Evolutionary conservation across 2,797 vertebrate species (phyloP), one percentile per base, ranked within the genome.

Genomic region (Crenuchus spilurus): DNA sequence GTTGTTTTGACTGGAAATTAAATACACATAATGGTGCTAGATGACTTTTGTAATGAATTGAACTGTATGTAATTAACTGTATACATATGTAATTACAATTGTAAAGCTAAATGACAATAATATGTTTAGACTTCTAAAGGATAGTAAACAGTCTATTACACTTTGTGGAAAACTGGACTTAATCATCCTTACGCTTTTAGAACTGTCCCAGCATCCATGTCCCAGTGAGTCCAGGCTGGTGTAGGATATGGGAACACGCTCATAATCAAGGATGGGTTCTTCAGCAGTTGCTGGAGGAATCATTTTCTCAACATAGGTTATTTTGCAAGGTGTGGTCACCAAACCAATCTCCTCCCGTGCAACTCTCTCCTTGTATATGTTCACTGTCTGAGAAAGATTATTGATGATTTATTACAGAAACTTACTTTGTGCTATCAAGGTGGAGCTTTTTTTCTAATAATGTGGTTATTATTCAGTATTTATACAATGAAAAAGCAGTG

Each of bases 341-440:
- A 60, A 60, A 0, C 95, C 94, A 0, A 97, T 95, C 86, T 93
- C 94, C 79, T 89, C 88, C 22, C 95, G 91, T 4, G 92, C 84
- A 20, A 95, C 91, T 48, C 95, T 95, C 83, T 97, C 95, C 58
- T 90, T 86, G 80, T 96, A 95, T 76, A 96, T 89, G 4, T 87
- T 91, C 48, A 93, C 92, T 48, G 88, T 90, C 96, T 98, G 86
- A 0, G 70, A 73, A 84, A 75, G 9, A 61, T 9, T 39, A 39
- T 39, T 37, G 1, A 7, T 6, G 9, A 1, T 31, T 28, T 3
- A 33, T 18, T 16, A 18, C n/a, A 57, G n/a, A 6, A 9, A 14
- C 0, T 1, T 52, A 52, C 11, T 3, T 26, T 52, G 1, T n/a
- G n/a, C n/a, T n/a, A n/a, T n/a, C n/a, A n/a, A n/a, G n/a, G n/a